Conservation (phyloP, 2,888 invertebrate species). For the Agonopterix heracliana region DNA sequence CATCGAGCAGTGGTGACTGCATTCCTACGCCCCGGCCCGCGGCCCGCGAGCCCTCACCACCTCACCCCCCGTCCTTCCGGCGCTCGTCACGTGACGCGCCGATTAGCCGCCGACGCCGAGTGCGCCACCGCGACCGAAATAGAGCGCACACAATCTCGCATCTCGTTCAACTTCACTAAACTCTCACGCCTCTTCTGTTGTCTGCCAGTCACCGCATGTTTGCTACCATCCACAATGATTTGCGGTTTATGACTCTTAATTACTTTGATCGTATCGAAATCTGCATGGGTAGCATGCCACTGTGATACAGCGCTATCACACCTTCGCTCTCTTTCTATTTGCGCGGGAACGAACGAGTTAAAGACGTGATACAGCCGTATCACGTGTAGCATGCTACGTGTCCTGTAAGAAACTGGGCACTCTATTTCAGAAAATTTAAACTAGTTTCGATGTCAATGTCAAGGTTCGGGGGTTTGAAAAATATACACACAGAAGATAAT, state of each 20-base stretch:
- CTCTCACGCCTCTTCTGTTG: slow-evolving; percentile 46
- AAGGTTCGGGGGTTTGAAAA: too few species aligned
- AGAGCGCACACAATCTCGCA: slow-evolving; percentile 61
- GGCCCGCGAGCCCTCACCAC: slow-evolving; percentile 23
- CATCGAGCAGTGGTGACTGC: slow-evolving; percentile 59
- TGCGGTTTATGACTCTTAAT: background rate
- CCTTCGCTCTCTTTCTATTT: too few species aligned
- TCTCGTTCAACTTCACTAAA: slow-evolving; percentile 53
- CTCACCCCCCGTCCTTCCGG: slow-evolving; percentile 70
- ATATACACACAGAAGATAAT: too few species aligned
- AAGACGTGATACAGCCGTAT: too few species aligned
- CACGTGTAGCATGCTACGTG: too few species aligned
- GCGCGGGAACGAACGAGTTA: too few species aligned
- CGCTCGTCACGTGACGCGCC: slow-evolving; percentile 71
- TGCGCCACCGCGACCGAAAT: slow-evolving; percentile 67
- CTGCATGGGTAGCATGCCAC: too few species aligned
- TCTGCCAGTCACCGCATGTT: slow-evolving; percentile 27
- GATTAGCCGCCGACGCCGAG: slow-evolving; percentile 59
- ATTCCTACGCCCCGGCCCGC: slow-evolving; percentile 56
- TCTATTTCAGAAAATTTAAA: too few species aligned
- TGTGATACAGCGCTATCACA: too few species aligned
- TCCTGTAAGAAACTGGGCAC: too few species aligned
- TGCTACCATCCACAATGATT: slow-evolving; percentile 11
- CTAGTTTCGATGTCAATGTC: too few species aligned
- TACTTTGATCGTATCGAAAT: background rate